A percentile compares a stretch with the other conserved stretches of the same genome.
These are phyloP conservation scores for Nycticebus coucang DNA, from an alignment of 2,113 vertebrate species.

Conservation along the genomic window DNA sequence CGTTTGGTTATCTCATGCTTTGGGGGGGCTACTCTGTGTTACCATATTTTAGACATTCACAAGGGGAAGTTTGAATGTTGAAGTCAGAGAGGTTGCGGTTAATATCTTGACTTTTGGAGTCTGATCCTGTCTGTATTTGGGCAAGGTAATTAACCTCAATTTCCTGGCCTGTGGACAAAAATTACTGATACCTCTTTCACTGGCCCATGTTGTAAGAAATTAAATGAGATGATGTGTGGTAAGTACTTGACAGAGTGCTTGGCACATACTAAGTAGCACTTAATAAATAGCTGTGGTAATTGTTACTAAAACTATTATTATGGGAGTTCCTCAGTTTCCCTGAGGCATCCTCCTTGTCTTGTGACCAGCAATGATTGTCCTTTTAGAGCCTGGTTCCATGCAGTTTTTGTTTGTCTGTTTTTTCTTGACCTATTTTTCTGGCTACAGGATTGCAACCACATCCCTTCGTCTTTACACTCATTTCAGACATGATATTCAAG, in stretches of 20 bases:
- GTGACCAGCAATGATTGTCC: not conserved
- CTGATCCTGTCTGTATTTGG: not conserved
- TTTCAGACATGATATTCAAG: conserved; percentile 21
- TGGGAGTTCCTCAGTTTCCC: not conserved
- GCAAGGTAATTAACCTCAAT: conserved; percentile 9
- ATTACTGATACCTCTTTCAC: not conserved
- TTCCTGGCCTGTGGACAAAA: not conserved
- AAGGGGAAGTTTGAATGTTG: not conserved
- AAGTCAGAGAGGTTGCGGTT: not conserved
- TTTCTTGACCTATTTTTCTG: conserved; percentile 17
- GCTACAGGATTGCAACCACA: conserved; percentile 2
- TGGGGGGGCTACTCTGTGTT: not conserved
- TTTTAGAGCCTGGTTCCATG: not conserved
- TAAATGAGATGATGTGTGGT: not conserved
- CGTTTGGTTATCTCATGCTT: not conserved
- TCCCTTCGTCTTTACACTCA: conserved; percentile 19
- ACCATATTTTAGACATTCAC: not conserved
- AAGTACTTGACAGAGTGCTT: not conserved
- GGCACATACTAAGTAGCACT: not conserved
- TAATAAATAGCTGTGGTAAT: not conserved
- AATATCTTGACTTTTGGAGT: conserved; percentile 32
- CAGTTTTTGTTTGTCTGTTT: not conserved
- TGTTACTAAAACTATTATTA: not conserved
- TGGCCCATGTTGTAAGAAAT: not conserved
- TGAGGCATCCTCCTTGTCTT: not conserved